These are phyloP conservation scores for Natrix natrix DNA, from an alignment of 2,797 vertebrate genomes.

Conservation along the genomic window DNA sequence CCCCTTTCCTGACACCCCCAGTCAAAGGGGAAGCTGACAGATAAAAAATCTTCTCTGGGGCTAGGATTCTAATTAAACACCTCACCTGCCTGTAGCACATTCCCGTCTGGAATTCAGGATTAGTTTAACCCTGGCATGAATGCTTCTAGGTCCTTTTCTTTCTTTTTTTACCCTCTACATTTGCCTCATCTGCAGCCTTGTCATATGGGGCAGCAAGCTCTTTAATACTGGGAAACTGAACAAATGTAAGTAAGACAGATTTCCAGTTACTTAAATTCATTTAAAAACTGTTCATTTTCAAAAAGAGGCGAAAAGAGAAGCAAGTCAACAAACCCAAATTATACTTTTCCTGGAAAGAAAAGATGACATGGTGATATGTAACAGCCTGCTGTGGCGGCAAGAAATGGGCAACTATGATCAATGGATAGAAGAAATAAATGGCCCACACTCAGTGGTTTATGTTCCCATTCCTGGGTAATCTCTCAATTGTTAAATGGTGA, in stretches of 20 bases:
- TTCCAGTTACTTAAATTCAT: neutral
- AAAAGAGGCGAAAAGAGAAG: neutral
- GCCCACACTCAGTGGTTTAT: neutral
- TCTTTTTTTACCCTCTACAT: neutral
- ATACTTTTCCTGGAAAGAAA: neutral
- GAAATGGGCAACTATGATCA: neutral
- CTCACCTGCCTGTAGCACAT: neutral
- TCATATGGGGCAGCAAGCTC: neutral
- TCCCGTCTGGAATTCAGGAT: slow-evolving; percentile 30
- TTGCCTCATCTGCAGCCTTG: neutral
- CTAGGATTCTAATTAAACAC: slow-evolving; percentile 54
- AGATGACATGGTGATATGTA: neutral
- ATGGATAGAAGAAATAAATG: neutral
- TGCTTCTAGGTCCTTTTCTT: rapidly evolving
- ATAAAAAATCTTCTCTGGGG: slow-evolving; percentile 50
- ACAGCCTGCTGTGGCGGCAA: neutral
- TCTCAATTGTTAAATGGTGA: neutral
- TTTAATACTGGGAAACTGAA: neutral
- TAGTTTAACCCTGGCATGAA: slow-evolving; percentile 33
- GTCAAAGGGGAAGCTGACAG: slow-evolving; percentile 54
- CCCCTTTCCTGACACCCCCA: slow-evolving; percentile 52
- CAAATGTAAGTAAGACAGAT: neutral
- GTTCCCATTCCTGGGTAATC: neutral
- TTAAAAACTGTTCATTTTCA: neutral
- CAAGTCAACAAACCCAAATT: neutral